phyloP scores from a whole-genome alignment of 2,113 vertebrate genomes.

The Rhynchopsitta pachyrhyncha region DNA sequence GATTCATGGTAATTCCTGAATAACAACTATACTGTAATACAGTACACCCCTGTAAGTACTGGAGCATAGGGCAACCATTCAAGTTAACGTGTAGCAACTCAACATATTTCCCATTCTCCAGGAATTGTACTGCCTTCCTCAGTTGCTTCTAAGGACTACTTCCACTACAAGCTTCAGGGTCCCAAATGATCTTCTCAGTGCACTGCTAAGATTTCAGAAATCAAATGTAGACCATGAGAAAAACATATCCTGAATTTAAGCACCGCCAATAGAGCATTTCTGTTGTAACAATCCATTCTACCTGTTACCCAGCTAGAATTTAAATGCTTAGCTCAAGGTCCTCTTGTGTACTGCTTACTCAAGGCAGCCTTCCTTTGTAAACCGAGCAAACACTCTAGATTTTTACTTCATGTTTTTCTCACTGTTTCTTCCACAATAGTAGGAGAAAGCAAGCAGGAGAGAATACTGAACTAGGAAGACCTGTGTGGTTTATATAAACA shows the following conservation, averaged over 20 bases:
- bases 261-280: accelerated
- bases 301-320: not conserved
- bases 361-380: not conserved
- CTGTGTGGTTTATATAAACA: not conserved
- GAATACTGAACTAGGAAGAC: not conserved
- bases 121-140: not conserved
- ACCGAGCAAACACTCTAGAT: not conserved
- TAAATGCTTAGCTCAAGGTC: not conserved
- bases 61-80: not conserved
- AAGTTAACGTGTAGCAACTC: not conserved
- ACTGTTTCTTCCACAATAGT: not conserved
- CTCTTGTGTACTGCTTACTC: not conserved
- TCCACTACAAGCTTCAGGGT: not conserved
- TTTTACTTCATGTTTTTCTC: not conserved
- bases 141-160: not conserved
- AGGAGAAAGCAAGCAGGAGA: not conserved
- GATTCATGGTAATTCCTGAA: not conserved
- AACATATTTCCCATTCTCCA: not conserved
- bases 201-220: not conserved
- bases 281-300: not conserved
- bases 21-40: not conserved
- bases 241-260: not conserved
- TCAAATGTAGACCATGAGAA: not conserved
- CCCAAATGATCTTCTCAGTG: not conserved
- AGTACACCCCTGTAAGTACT: not conserved